Base-by-base conservation (phyloP, 2,113 vertebrate genomes). In the Vulpes lagopus region DNA sequence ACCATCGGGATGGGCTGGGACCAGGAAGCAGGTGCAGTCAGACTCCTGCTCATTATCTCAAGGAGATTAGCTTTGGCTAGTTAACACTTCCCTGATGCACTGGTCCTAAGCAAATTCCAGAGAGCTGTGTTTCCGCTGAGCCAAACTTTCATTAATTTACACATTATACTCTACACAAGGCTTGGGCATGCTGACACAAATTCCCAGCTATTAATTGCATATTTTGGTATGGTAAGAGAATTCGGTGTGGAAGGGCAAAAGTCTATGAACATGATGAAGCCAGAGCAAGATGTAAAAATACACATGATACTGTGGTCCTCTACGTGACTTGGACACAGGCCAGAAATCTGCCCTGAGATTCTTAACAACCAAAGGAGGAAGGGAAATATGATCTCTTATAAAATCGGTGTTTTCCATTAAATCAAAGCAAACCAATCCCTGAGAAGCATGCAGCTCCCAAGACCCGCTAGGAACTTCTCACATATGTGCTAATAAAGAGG, bases 271-370 rank as follows among this genome's bases (percentile, higher is more conserved):
- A 35, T 0, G 17, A 89, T 22, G 30, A 81, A 86, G 35, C 53
- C 1, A 6, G 73, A 76, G 30, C 71, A 30, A 71, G 67, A 83
- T 0, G 10, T 0, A 55, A 19, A 57, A 65, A 14, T 2, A 14
- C 49, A 11, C 3, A 0, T 35, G 84, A 20, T 0, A 8, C 19
- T 20, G 1, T 0, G 14, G 4, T 30, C 43, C 62, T 74, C 69
- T 27, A 0, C 2, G 3, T 9, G 0, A 6, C 20, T 17, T 16
- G 14, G n/a, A 23, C 11, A 0, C 30, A 49, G 25, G 16, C 51
- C 81, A 69, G 57, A 62, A 30, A 27, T 11, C 35, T n/a, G 27
- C 27, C 35, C 65, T 53, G 16, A 82, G 81, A 9, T 25, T 20
- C 65, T 27, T 0, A 65, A 62, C 25, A 55, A 55, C 27, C 74